Base-by-base conservation (phyloP, 2,797 vertebrate species). In the Tinamus major region DNA sequence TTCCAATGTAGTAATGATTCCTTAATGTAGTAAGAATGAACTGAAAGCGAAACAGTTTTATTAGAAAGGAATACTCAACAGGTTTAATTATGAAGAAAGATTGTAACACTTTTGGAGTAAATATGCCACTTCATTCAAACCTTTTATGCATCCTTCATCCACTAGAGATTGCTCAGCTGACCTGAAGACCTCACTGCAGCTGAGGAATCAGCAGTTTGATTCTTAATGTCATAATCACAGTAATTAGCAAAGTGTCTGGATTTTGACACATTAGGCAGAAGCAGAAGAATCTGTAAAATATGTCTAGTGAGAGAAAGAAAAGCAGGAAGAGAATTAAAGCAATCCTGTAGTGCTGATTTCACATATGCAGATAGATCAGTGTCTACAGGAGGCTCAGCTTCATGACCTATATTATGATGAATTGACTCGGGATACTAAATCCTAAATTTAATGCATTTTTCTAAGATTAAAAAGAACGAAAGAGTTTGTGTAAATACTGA, bases 41-140 rank as follows among this genome's bases (percentile, higher is more conserved):
- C 53, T 79, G 31, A 78, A 94, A 67, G 49, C 70, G 85, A 94
- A 95, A 59, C 49, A n/a, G 41, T 55, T 83, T 91, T 94, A 94
- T 68, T 64, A 79, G 64, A 93, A 95, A 80, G 14, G 53, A 96
- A 95, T 95, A 76, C 93, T 69, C 87, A 46, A 48, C 6, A 68
- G 92, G 94, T 93, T 97, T 97, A 97, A 97, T 97, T 97, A 96
- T 79, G 78, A 95, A 55, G 67, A 74, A 96, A 95, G 65, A 78
- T 20, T 89, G 59, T 74, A 80, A 95, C 90, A 94, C 68, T 89
- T 84, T 77, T 9, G 26, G 70, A 90, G 84, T 88, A 93, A 96
- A 94, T 92, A 95, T 67, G 81, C 85, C 84, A 96, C 19, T 74
- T 67, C 78, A 94, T 46, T 93, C 89, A 90, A 95, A 92, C 6